These are phyloP conservation scores for Thera obeliscata DNA, from an alignment of 2,888 invertebrate genomes.

Conservation along the genomic window DNA sequence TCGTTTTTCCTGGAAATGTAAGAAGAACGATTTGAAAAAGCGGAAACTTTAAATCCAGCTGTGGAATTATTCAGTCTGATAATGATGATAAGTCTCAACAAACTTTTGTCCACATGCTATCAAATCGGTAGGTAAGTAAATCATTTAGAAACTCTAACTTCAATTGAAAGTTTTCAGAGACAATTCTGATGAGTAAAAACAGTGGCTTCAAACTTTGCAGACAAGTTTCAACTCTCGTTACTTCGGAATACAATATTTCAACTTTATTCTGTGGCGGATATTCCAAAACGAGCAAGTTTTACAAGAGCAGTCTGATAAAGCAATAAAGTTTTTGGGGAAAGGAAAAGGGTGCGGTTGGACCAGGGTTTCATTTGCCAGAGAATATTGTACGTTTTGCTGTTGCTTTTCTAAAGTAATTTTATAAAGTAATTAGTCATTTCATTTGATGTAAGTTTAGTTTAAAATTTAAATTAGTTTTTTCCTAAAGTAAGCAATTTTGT, in stretches of 20 bases:
- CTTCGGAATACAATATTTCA: constrained; percentile 62
- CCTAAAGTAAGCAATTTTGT: no score
- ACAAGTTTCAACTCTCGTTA: constrained; percentile 49
- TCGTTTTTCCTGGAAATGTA: no score
- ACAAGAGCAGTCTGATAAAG: constrained; percentile 57
- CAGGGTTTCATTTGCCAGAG: background rate
- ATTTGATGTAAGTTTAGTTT: no score
- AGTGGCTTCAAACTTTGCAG: constrained; percentile 39
- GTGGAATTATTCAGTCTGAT: no score
- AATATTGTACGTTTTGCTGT: no score
- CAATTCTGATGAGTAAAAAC: constrained; percentile 42
- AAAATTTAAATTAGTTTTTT: no score
- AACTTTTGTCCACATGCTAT: constrained; percentile 7
- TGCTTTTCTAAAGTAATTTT: no score
- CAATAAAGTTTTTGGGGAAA: constrained; percentile 59
- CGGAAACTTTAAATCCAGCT: no score
- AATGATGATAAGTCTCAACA: background rate
- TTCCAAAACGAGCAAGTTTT: constrained; percentile 63
- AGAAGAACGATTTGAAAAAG: no score
- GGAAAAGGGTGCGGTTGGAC: constrained; percentile 5
- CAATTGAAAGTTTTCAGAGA: constrained; percentile 36
- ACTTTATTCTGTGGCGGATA: constrained; percentile 57
- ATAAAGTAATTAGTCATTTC: no score
- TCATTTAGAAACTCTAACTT: constrained; percentile 29
- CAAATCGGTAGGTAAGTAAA: constrained; percentile 4